Evolutionary conservation across 2,797 vertebrate species (phyloP).

Genomic region (Babyrousa celebensis): DNA sequence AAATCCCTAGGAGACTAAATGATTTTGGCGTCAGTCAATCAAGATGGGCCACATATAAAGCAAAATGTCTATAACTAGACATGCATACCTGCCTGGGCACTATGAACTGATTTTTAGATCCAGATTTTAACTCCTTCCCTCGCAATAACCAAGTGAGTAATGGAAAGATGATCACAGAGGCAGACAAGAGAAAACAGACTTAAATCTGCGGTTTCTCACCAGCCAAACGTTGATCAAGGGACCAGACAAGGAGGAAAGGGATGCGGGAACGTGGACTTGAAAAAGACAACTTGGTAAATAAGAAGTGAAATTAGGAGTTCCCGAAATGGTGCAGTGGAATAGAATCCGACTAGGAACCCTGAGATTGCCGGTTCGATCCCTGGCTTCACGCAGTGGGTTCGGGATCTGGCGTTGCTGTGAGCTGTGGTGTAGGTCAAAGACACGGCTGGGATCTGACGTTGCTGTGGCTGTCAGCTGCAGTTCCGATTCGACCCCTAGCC

Average conservation of each 20-base stretch:
- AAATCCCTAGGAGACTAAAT: background rate
- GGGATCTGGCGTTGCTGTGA: too few relatives aligned
- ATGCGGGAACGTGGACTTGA: background rate
- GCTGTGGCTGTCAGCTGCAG: too few relatives aligned
- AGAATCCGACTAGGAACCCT: too few relatives aligned
- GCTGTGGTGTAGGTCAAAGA: too few relatives aligned
- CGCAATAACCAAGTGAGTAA: background rate
- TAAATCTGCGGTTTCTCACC: background rate
- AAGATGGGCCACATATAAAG: background rate
- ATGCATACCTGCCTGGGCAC: background rate
- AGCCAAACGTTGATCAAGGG: background rate
- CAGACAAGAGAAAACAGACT: background rate
- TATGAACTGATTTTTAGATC: background rate
- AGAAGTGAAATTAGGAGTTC: background rate
- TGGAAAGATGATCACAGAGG: background rate
- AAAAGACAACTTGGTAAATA: background rate
- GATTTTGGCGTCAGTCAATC: background rate
- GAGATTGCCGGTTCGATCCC: too few relatives aligned
- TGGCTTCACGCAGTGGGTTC: too few relatives aligned
- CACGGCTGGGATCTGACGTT: too few relatives aligned
- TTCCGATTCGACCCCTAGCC: too few relatives aligned
- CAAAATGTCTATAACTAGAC: background rate
- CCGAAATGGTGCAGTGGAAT: too few relatives aligned
- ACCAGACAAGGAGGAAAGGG: background rate
- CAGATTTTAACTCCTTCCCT: slow-evolving; percentile 14